Evolutionary conservation across 1,140 invertebrate species (phyloP), one percentile per base, ranked within the genome.

Genomic region (Orius insidiosus): DNA sequence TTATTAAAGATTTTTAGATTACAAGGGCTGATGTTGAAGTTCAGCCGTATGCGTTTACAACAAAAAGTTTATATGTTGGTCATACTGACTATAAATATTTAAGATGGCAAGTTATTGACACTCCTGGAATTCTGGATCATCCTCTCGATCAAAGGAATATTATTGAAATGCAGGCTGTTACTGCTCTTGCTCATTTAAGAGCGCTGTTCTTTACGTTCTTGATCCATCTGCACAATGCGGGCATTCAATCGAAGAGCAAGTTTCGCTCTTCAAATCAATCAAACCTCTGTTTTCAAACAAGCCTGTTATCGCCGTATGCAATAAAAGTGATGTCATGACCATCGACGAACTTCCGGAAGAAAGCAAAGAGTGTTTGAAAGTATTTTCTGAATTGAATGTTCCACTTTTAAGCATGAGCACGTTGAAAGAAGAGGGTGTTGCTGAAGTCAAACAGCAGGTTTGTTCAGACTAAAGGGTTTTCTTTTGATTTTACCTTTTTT

Each of bases 161-260:
- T 3, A 98, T 98, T 59, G 95, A 98, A 72, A 98, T 99, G 93
- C 95, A 98, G 62, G 93, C 96, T 2, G 89, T 99, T 36, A 97
- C 95, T 3, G 96, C 96, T 3, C 66, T 99, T 15, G 95, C 94
- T 5, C 96, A 99, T 71, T 67, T 99, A 18, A 67, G 93, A 49
- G 88, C 95, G 87, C 86, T 49, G 78, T 98, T 14, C 62, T 99
- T 0, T 99, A 94, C 61, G 77, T 99, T 51, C 78, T 96, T 59
- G 96, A 99, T 61, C 69, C 89, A 3, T 96, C 90, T 0, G 95
- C 98, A 62, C 89, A 94, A 60, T 99, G 95, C 63, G 93, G 92
- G 18, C 80, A 96, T 60, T 79, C 78, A 5, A 63, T 99, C 10
- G 82, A 93, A 52, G 82, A 97, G 58, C 96, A 98, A 70, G 78